phyloP scores from a whole-genome alignment of 1,140 invertebrate species.

The Vanessa tameamea region DNA sequence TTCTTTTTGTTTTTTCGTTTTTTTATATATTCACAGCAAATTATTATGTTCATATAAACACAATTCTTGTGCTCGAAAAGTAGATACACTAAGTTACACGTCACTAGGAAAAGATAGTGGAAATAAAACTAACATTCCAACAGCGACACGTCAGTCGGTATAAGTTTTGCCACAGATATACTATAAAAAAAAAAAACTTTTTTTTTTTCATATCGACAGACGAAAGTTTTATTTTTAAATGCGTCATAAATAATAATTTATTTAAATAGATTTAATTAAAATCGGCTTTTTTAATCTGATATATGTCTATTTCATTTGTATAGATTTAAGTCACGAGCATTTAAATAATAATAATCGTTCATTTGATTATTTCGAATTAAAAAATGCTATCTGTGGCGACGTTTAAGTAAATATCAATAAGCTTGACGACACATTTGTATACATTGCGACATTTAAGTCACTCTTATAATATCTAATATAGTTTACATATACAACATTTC shows the following conservation, averaged over 20 bases:
- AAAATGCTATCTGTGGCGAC: not conserved
- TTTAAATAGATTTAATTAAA: not conserved
- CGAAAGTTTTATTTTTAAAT: not conserved
- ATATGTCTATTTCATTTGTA: too few species aligned
- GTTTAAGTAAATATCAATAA: constrained; percentile 1
- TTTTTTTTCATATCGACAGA: not conserved
- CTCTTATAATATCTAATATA: not conserved
- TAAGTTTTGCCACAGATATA: constrained; percentile 6
- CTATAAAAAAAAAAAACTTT: constrained; percentile 7
- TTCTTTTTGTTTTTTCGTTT: constrained; percentile 36
- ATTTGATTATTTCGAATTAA: not conserved
- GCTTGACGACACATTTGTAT: constrained; percentile 1
- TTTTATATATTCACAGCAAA: constrained; percentile 61
- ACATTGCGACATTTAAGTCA: not conserved
- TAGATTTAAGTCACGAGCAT: too few species aligned
- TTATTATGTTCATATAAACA: constrained; percentile 50
- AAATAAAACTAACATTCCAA: constrained; percentile 1
- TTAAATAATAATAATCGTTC: not conserved
- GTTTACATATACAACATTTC: not conserved
- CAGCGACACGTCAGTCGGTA: not conserved
- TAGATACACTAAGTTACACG: constrained; percentile 1
- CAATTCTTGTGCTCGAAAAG: constrained; percentile 48
- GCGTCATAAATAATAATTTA: not conserved
- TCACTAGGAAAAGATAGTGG: not conserved
- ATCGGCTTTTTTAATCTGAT: not conserved